These are phyloP conservation scores for Pollachius pollachius DNA, from an alignment of 2,113 vertebrate species.

Conservation along the genomic window DNA sequence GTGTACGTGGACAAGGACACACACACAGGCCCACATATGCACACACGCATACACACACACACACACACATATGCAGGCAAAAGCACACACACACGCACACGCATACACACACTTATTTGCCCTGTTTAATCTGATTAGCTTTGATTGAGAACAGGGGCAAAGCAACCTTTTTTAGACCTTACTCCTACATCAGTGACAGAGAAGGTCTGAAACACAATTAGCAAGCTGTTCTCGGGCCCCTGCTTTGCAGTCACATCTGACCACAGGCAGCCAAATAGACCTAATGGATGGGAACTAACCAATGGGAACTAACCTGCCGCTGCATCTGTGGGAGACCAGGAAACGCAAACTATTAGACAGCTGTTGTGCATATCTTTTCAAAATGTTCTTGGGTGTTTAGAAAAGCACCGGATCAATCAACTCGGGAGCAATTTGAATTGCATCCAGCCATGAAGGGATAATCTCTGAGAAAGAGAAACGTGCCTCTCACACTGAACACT, in stretches of 20 bases:
- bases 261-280: slow-evolving; percentile 69
- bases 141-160: slow-evolving; percentile 74
- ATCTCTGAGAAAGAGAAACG: slow-evolving; percentile 7
- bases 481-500: no score
- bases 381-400: slow-evolving; percentile 59
- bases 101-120: slow-evolving; percentile 49
- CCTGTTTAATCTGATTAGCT: slow-evolving; percentile 72
- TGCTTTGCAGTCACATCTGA: slow-evolving; percentile 71
- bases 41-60: no score
- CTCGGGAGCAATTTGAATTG: slow-evolving; percentile 30
- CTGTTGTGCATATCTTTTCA: slow-evolving; percentile 63
- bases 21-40: no score
- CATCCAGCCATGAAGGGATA: slow-evolving; percentile 29
- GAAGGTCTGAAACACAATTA: slow-evolving; percentile 76
- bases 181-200: slow-evolving; percentile 70
- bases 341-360: slow-evolving; percentile 71
- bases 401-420: slow-evolving; percentile 46
- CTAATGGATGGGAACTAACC: slow-evolving; percentile 72
- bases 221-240: slow-evolving; percentile 72
- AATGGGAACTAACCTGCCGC: slow-evolving; percentile 62
- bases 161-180: slow-evolving; percentile 71
- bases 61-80: not conserved
- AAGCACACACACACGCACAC: slow-evolving; percentile 30
- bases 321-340: slow-evolving; percentile 59
- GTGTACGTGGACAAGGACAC: no score